Evolutionary conservation across 2,888 invertebrate genomes (phyloP), one percentile per base, ranked within the genome.

Genomic region (Perizoma flavofasciatum): DNA sequence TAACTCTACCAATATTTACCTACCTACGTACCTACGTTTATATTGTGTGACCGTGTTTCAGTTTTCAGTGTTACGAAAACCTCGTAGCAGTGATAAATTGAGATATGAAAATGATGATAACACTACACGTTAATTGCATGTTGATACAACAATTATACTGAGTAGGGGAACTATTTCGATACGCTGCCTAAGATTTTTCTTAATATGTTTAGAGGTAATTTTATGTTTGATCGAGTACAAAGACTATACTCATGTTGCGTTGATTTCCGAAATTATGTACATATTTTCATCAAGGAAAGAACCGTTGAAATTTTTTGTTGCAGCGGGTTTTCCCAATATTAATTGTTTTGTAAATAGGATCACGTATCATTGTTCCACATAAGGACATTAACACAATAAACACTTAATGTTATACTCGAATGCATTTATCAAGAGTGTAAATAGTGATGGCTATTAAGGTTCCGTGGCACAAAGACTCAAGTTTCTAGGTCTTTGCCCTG

Each of bases 401-500:
- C 55, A 61, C 61, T 68, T 66, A 68, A 65, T 66, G 60, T 70
- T 71, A 69, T 75, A 68, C 68, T 69, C 54, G 56, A 65, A 67
- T 71, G 63, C 63, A 67, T 72, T 75, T 73, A 71, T 73, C 67
- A 65, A 69, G 65, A 65, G 63, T 64, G 70, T 70, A 75, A 79
- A 80, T 77, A 75, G 77, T 71, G 64, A 61, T 62, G 66, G 69
- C 66, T 70, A 80, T 81, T 81, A 79, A 55, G 74, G 74, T 73
- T 77, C 70, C 61, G 59, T 76, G 71, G 71, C 74, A 72, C 62
- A 69, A 72, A 68, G 73, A 70, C 68, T 78, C 73, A 60, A 68
- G 73, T 79, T 74, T 72, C 76, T 73, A 66, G 75, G 74, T 71
- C 71, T 79, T 75, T 77, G 77, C 54, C 71, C 77, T 73, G 75